Evolutionary conservation across 2,888 invertebrate species (phyloP).

Genomic region (Myathropa florea): DNA sequence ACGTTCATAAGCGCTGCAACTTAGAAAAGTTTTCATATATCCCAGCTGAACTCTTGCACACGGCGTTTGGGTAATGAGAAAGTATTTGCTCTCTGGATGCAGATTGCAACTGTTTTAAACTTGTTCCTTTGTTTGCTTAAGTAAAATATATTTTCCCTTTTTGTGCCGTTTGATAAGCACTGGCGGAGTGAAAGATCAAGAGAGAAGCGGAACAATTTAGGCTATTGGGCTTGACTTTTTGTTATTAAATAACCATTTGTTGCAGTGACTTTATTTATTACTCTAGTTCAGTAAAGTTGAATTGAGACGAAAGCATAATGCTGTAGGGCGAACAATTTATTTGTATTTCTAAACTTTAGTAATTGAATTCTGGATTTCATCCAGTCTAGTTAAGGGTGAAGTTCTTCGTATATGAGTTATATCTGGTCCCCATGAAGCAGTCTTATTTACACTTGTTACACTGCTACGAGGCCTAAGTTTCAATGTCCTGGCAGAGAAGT

Average conservation of each 20-base stretch:
- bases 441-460: no score
- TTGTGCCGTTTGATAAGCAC: neutral
- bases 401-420: no score
- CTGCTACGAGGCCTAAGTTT: no score
- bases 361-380: no score
- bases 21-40: neutral
- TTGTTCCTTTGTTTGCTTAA: neutral
- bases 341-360: no score
- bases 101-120: neutral
- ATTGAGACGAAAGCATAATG: no score
- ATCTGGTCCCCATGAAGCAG: no score
- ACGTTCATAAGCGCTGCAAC: conserved; percentile 5
- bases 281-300: neutral
- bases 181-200: neutral
- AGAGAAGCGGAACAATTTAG: neutral
- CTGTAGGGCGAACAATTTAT: no score
- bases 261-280: neutral
- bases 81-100: neutral
- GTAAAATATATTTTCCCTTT: neutral
- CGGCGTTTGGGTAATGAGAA: neutral
- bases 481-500: no score
- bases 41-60: neutral
- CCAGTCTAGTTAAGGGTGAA: no score
- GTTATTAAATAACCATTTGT: neutral
- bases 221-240: neutral